Evolutionary conservation across 2,888 invertebrate genomes (phyloP).

Genomic region (Polydrusus cervinus): DNA sequence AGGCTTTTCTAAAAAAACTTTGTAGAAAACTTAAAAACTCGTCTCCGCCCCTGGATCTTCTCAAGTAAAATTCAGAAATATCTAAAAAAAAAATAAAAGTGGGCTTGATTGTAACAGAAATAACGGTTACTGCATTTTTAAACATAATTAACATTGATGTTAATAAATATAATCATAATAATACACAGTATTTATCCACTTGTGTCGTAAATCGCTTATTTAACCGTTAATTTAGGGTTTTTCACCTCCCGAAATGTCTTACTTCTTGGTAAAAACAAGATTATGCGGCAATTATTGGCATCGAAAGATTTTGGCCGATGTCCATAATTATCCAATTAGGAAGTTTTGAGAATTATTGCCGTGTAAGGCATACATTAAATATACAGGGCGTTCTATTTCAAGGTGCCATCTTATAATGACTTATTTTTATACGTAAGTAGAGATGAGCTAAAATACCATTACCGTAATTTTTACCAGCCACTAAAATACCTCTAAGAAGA

Average conservation of each 20-base stretch:
- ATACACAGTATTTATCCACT: constrained; percentile 3
- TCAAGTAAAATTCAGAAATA: no score
- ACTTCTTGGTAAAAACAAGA: neutral
- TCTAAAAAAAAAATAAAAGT: no score
- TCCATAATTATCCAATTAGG: constrained; percentile 2
- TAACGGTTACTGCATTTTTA: constrained; percentile 3
- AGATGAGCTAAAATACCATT: no score
- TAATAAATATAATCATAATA: neutral
- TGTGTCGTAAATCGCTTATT: constrained; percentile 5
- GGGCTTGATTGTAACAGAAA: neutral
- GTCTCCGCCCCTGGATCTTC: no score
- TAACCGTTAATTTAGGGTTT: neutral
- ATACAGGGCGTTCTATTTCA: neutral
- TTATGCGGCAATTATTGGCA: neutral
- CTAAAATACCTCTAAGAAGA: no score
- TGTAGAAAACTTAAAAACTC: no score
- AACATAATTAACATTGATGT: neutral
- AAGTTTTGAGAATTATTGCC: neutral
- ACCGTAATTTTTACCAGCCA: no score
- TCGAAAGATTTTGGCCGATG: neutral
- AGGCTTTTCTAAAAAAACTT: no score
- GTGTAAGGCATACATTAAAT: neutral
- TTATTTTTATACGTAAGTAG: no score
- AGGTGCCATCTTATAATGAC: no score
- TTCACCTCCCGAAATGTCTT: constrained; percentile 5